Evolutionary conservation across 2,888 invertebrate species (phyloP).

Genomic region (Diadromus collaris): DNA sequence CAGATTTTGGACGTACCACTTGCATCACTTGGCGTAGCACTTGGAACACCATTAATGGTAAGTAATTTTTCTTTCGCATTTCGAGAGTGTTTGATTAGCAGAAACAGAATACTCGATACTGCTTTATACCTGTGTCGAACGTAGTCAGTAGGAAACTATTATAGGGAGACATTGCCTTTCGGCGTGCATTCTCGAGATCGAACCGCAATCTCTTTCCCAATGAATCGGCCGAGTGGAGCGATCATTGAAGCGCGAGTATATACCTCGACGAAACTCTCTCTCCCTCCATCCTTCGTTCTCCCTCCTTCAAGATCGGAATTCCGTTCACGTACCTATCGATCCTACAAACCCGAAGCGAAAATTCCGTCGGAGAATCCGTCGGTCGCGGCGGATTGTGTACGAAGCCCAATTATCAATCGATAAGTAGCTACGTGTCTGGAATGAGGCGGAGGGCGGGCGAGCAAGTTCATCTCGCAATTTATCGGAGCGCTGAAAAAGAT

Average conservation of each 20-base stretch:
- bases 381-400: constrained; percentile 26
- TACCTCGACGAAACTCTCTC: constrained; percentile 2
- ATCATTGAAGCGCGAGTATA: constrained; percentile 33
- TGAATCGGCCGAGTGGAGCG: constrained; percentile 28
- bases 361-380: constrained; percentile 48
- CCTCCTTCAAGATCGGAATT: constrained; percentile 37
- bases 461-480: constrained; percentile 42
- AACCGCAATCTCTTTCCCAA: constrained; percentile 29
- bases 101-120: background rate
- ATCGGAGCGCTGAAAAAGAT: constrained; percentile 22
- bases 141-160: constrained; percentile 7
- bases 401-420: constrained; percentile 54
- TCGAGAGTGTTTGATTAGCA: background rate
- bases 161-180: background rate
- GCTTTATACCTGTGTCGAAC: background rate
- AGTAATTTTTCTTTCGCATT: background rate
- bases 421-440: constrained; percentile 56
- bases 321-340: constrained; percentile 45
- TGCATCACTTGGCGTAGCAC: no score
- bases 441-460: constrained; percentile 18
- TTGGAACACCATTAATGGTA: no score
- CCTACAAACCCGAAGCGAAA: constrained; percentile 46
- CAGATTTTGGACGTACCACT: no score
- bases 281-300: background rate
- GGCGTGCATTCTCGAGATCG: constrained; percentile 4